Base-by-base conservation (phyloP, 2,113 vertebrate genomes). In the Zosterops pallidus region DNA sequence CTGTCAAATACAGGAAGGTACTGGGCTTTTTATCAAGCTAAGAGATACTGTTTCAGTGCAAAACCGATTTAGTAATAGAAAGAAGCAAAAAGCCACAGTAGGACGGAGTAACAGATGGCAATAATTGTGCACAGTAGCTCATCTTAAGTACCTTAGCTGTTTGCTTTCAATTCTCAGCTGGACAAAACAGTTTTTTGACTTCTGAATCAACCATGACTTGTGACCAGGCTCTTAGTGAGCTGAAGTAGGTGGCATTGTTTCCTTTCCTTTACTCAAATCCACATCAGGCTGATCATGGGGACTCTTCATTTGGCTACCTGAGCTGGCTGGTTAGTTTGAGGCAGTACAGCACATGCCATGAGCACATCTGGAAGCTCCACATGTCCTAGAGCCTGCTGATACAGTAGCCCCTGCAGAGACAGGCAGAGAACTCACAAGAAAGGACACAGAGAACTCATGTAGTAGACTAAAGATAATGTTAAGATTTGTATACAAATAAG, bases 101-200 rank as follows among this genome's bases (percentile, higher is more conserved):
- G 86, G 64, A 81, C 9, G 15, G 25, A 39, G 76, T 78, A 91
- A 92, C 87, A 94, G 83, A 92, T 81, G 83, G 86, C 76, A 86
- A 49, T 83, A 95, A 94, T 33, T 81, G 76, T 0, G 0, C n/a
- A 75, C 56, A 76, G 53, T 64, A 94, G 88, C 65, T 95, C 92
- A 89, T 92, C 85, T 79, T 93, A 95, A 95, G 88, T 56, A 90
- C 69, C 53, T 86, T 50, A 75, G 90, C 56, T 78, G 83, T 82
- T 94, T 79, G 79, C 83, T 94, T 96, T 93, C 83, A 71, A 29
- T 86, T 90, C 65, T 96, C 72, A 82, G 69, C 46, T 69, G 86
- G 62, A 96, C 89, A 86, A 90, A 96, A 94, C 74, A 68, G 41
- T 62, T 72, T 2, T 37, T 62, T 60, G 49, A 90, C 60, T 93